These are phyloP conservation scores for Melanostoma scalare DNA, from an alignment of 2,888 invertebrate genomes.

Conservation along the genomic window DNA sequence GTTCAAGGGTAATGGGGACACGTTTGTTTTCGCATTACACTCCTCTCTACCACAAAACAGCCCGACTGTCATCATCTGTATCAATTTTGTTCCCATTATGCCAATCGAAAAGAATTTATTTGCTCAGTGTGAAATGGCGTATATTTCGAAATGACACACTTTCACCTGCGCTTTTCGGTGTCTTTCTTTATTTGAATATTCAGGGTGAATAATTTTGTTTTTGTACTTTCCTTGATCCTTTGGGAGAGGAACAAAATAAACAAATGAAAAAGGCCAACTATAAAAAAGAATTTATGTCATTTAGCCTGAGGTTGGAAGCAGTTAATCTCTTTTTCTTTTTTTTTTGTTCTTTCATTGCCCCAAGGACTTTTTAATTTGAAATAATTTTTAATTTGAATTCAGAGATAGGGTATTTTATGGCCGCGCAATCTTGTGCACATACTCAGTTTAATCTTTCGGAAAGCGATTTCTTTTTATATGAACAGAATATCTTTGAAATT, in stretches of 20 bases:
- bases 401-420: conserved; percentile 50
- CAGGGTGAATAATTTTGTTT: too few relatives aligned
- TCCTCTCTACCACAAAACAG: not conserved
- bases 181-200: conserved; percentile 14
- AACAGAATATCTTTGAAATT: too few relatives aligned
- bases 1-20: conserved; percentile 30
- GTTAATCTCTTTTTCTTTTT: conserved; percentile 48
- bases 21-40: not conserved
- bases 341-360: conserved; percentile 38
- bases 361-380: conserved; percentile 43
- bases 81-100: conserved; percentile 64
- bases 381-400: conserved; percentile 48
- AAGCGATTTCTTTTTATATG: not conserved
- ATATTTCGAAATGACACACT: conserved; percentile 37
- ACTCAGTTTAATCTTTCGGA: too few relatives aligned
- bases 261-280: conserved; percentile 18
- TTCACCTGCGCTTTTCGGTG: conserved; percentile 9
- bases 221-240: conserved; percentile 12
- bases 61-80: conserved; percentile 44
- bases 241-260: conserved; percentile 34
- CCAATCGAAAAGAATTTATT: conserved; percentile 62
- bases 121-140: conserved; percentile 36
- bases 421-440: conserved; percentile 29
- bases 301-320: not conserved
- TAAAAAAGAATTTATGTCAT: not conserved